Evolutionary conservation across 2,888 invertebrate species (phyloP).

Genomic region (Amorpha juglandis): DNA sequence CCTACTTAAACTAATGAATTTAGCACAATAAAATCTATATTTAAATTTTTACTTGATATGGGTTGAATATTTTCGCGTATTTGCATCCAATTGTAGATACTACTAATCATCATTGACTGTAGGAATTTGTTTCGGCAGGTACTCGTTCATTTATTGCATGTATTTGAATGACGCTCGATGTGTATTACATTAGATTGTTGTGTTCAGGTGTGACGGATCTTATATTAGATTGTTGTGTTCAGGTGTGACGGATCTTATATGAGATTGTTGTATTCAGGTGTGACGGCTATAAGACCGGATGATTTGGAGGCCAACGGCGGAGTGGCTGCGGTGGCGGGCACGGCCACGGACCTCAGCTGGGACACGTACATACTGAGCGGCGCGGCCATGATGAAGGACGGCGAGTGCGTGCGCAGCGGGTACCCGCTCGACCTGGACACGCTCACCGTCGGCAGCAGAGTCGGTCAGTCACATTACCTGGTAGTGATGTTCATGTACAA

Average conservation of each 20-base stretch:
- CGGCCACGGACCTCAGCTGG: constrained; percentile 95
- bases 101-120: too few species aligned
- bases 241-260: constrained; percentile 95
- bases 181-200: too few species aligned
- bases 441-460: constrained; percentile 89
- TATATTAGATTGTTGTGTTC: too few species aligned
- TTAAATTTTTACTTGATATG: too few species aligned
- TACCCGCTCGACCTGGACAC: constrained; percentile 94
- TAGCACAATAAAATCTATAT: too few species aligned
- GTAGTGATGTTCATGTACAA: background rate
- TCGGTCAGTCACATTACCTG: constrained; percentile 78
- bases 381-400: constrained; percentile 95
- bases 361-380: constrained; percentile 97
- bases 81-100: too few species aligned
- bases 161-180: too few species aligned
- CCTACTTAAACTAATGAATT: too few species aligned
- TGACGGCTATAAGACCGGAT: constrained; percentile 95
- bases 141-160: too few species aligned
- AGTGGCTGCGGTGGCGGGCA: constrained; percentile 85
- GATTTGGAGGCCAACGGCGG: constrained; percentile 87
- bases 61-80: too few species aligned
- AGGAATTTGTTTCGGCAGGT: too few species aligned
- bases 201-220: constrained; percentile 90
- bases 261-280: constrained; percentile 83
- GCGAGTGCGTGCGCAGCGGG: constrained; percentile 92